phyloP scores from a whole-genome alignment of 2,797 vertebrate genomes.

The Neosalanx taihuensis region DNA sequence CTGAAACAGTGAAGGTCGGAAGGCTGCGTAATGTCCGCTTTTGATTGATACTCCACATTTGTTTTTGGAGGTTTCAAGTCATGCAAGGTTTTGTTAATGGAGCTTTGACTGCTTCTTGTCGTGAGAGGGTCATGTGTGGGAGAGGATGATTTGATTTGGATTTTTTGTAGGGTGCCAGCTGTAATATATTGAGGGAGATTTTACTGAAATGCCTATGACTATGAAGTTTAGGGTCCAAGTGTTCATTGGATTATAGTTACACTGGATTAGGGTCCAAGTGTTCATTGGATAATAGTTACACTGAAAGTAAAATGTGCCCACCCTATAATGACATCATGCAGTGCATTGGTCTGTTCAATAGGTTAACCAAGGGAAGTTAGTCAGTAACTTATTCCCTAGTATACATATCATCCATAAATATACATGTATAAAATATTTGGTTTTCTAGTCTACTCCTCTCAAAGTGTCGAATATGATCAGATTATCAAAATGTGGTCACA shows the following conservation, averaged over 20 bases:
- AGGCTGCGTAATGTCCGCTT: slow-evolving; percentile 27
- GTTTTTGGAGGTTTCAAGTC: slow-evolving; percentile 20
- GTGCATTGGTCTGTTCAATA: too few relatives aligned
- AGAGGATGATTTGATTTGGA: slow-evolving; percentile 12
- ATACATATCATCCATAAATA: too few relatives aligned
- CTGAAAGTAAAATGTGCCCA: background rate
- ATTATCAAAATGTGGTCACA: slow-evolving; percentile 25
- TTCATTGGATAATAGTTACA: background rate
- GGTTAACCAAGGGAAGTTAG: too few relatives aligned
- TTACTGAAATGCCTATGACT: background rate
- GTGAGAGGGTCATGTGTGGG: slow-evolving; percentile 14
- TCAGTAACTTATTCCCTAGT: too few relatives aligned
- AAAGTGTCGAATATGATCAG: slow-evolving; percentile 9
- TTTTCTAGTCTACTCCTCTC: too few relatives aligned
- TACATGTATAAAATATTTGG: too few relatives aligned
- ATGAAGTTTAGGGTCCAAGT: background rate
- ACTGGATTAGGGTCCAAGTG: background rate
- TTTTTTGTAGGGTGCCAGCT: background rate
- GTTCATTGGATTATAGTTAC: background rate
- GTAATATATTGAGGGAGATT: background rate
- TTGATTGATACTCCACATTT: slow-evolving; percentile 19
- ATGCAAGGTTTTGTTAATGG: slow-evolving; percentile 19
- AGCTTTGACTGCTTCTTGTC: slow-evolving; percentile 17
- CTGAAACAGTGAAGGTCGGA: slow-evolving; percentile 19
- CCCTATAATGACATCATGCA: background rate